Evolutionary conservation across 2,113 vertebrate species (phyloP).

Genomic region (Calidris pugnax): DNA sequence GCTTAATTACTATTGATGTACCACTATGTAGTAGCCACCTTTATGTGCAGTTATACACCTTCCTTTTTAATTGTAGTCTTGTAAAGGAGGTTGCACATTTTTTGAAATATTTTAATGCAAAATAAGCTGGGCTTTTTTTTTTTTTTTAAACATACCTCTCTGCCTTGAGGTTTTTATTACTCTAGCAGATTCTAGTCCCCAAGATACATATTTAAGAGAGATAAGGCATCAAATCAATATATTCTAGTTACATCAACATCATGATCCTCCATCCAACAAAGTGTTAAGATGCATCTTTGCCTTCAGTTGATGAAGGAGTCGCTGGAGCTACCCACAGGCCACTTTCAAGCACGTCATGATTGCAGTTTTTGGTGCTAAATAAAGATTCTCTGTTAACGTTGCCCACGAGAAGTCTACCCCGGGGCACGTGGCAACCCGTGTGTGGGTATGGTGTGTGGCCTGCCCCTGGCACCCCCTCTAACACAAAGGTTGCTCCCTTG

Average conservation of each 20-base stretch:
- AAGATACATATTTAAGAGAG: not conserved
- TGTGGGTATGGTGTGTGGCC: not conserved
- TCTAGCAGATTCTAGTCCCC: not conserved
- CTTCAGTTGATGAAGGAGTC: not conserved
- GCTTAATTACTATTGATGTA: no score
- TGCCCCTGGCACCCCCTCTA: not conserved
- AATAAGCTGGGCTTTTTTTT: not conserved
- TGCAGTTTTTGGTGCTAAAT: not conserved
- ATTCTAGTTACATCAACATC: not conserved
- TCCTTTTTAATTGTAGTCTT: not conserved
- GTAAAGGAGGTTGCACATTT: not conserved
- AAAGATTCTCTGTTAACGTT: not conserved
- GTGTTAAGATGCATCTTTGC: not conserved
- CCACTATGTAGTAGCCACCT: not conserved
- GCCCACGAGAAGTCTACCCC: not conserved
- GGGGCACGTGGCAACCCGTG: not conserved
- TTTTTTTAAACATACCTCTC: not conserved
- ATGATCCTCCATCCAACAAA: not conserved
- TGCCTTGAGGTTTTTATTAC: not conserved
- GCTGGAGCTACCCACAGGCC: not conserved
- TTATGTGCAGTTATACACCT: not conserved
- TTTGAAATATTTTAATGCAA: not conserved
- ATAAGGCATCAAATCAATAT: not conserved
- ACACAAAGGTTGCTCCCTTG: conserved; percentile 38
- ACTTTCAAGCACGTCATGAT: not conserved